phyloP scores from a whole-genome alignment of 2,888 invertebrate species.

The Mimumesa dahlbomi region DNA sequence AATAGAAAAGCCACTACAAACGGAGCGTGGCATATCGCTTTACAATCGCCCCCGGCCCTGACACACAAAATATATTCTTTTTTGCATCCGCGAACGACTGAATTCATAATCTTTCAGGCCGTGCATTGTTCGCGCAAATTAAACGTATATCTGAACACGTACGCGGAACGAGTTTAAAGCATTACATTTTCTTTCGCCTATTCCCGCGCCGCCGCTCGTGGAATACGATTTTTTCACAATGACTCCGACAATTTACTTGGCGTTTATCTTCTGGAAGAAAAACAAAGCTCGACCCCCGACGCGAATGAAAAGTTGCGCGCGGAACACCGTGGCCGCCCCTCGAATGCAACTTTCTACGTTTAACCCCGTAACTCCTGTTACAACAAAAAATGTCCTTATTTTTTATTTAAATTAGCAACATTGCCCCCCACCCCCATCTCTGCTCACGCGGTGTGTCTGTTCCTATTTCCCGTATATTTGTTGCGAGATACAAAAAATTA shows the following conservation, averaged over 20 bases:
- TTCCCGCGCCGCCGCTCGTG: background rate
- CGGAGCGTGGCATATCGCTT: constrained; percentile 54
- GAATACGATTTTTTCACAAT: background rate
- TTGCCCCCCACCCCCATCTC: too few species aligned
- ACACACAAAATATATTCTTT: constrained; percentile 52
- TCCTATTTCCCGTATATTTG: too few species aligned
- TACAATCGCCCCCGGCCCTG: constrained; percentile 52
- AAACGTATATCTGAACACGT: constrained; percentile 40
- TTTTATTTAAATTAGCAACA: too few species aligned
- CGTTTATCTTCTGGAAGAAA: constrained; percentile 4
- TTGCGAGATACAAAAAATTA: too few species aligned
- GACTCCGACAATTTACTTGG: background rate
- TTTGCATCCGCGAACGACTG: constrained; percentile 24
- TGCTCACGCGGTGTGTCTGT: too few species aligned
- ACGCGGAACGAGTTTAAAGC: constrained; percentile 11
- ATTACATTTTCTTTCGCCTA: background rate
- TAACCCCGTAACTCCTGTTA: too few species aligned
- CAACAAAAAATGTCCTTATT: too few species aligned
- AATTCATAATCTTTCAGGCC: constrained; percentile 35
- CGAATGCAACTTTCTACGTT: too few species aligned
- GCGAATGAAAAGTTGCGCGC: too few species aligned
- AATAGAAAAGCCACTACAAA: constrained; percentile 48
- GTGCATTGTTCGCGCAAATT: constrained; percentile 43
- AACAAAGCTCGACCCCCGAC: too few species aligned
- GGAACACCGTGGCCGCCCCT: too few species aligned